A percentile compares a stretch with the other conserved stretches of the same genome.
Evolutionary conservation across 2,888 invertebrate genomes (phyloP).

Genomic region (Taphrorychus bicolor): DNA sequence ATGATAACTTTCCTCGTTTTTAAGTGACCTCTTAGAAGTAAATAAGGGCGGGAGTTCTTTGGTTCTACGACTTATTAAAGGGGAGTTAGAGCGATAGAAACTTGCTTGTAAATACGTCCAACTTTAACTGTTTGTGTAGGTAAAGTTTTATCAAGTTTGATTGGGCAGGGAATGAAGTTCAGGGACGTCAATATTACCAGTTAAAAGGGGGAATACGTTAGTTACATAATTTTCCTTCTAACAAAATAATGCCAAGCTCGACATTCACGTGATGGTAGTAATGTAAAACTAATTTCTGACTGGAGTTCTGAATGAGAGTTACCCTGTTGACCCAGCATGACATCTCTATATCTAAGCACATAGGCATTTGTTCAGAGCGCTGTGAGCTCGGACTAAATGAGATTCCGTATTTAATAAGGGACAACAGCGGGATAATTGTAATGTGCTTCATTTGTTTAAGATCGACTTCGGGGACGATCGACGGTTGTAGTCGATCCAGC

Average conservation of each 20-base stretch:
- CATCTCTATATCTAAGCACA: background rate
- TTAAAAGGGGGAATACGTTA: background rate
- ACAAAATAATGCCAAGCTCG: background rate
- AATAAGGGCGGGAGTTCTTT: constrained; percentile 25
- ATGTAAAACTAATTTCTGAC: background rate
- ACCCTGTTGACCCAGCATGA: background rate
- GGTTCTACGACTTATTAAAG: constrained; percentile 23
- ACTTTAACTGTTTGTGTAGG: constrained; percentile 2
- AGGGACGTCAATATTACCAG: background rate
- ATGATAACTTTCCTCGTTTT: constrained; percentile 31
- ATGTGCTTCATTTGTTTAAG: too few relatives aligned
- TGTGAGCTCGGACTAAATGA: background rate
- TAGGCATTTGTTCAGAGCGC: background rate
- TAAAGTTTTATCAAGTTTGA: constrained; percentile 3
- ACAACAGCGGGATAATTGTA: background rate
- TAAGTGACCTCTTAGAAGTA: constrained; percentile 26
- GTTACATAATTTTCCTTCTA: background rate
- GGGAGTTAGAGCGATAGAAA: constrained; percentile 22
- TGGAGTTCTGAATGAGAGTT: background rate
- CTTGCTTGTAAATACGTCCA: background rate
- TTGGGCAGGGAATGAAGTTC: background rate
- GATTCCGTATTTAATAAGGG: background rate
- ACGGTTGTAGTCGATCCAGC: too few relatives aligned
- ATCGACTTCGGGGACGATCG: too few relatives aligned
- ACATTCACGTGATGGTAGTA: background rate